Conservation (phyloP, 2,888 invertebrate species). For the Encarsia formosa region DNA sequence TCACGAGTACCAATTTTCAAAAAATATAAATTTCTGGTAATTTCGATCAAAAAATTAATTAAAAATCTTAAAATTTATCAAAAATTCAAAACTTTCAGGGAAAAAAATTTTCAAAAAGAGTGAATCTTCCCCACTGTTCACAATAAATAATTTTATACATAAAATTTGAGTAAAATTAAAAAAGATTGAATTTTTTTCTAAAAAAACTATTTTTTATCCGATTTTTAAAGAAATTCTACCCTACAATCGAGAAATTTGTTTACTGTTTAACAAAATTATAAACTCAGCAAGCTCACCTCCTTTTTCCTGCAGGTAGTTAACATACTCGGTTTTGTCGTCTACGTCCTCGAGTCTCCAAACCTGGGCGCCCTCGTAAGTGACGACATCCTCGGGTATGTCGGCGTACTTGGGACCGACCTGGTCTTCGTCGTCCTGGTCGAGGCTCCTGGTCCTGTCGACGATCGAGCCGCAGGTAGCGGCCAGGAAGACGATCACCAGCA, state of each 20-base stretch:
- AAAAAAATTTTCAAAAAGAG: no score
- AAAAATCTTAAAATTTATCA: no score
- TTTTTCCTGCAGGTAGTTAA: conserved; percentile 54
- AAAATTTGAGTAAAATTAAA: no score
- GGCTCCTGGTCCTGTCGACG: conserved; percentile 10
- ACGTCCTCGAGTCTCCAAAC: conserved; percentile 66
- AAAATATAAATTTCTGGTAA: no score
- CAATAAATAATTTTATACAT: no score
- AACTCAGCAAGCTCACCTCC: conserved; percentile 52
- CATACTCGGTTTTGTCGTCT: conserved; percentile 55
- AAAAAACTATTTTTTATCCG: no score
- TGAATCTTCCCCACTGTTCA: no score
- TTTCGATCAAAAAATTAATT: no score
- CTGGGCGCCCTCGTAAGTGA: conserved; percentile 73
- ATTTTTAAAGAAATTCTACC: no score
- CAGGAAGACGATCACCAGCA: background rate
- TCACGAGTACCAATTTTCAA: no score
- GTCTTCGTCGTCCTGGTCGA: conserved; percentile 1
- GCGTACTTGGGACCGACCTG: conserved; percentile 28
- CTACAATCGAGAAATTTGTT: background rate
- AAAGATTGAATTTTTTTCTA: background rate
- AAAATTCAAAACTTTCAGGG: no score
- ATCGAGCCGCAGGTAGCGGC: conserved; percentile 9
- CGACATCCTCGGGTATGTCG: conserved; percentile 44
- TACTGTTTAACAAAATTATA: conserved; percentile 1